These are phyloP conservation scores for Drosophila pegasa DNA, from an alignment of 2,888 invertebrate species.

Conservation along the genomic window DNA sequence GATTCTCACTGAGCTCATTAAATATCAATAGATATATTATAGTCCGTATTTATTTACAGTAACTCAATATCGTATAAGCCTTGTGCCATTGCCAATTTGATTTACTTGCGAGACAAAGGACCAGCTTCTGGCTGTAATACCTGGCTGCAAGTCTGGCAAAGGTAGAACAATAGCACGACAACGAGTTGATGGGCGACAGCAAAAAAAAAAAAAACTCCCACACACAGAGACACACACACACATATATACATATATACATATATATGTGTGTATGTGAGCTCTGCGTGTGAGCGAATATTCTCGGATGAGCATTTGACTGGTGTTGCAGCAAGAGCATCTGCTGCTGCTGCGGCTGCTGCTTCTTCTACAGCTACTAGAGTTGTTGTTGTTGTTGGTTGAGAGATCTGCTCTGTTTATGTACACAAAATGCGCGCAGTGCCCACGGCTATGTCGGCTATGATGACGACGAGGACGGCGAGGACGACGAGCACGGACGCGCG, in stretches of 20 bases:
- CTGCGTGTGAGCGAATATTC: conserved; percentile 61
- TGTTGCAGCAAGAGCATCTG: conserved; percentile 42
- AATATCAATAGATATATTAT: too few species aligned
- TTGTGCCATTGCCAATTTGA: background rate
- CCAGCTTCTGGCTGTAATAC: background rate
- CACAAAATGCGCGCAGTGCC: conserved; percentile 58
- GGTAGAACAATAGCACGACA: conserved; percentile 28
- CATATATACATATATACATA: background rate
- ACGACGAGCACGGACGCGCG: conserved; percentile 22
- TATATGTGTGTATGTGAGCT: background rate
- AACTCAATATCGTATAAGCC: background rate
- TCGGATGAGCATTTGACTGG: conserved; percentile 70
- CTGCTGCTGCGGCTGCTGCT: conserved; percentile 4
- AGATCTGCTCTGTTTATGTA: conserved; percentile 70
- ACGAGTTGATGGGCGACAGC: conserved; percentile 9
- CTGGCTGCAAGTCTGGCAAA: conserved; percentile 3
- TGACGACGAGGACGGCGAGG: conserved; percentile 23
- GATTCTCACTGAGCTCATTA: too few species aligned
- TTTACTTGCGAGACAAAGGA: conserved; percentile 13
- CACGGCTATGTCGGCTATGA: conserved; percentile 39
- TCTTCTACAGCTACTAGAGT: conserved; percentile 30
- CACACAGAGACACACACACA: conserved; percentile 2
- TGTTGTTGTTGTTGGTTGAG: conserved; percentile 53
- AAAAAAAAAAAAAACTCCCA: conserved; percentile 10
- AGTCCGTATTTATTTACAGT: background rate